Evolutionary conservation across 2,888 invertebrate genomes (phyloP).

Genomic region (Cylloceria caligata): DNA sequence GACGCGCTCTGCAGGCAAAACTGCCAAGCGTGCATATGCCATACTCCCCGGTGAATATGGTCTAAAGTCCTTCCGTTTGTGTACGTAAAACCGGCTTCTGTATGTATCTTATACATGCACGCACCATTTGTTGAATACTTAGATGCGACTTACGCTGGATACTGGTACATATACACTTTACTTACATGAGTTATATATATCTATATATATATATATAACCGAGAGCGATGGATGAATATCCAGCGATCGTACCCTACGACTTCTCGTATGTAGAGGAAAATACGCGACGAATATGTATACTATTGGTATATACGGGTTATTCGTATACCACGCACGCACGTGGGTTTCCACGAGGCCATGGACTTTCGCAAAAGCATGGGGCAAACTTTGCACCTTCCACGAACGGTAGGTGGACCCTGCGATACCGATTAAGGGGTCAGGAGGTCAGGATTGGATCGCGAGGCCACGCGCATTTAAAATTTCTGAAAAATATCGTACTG

Average conservation of each 20-base stretch:
- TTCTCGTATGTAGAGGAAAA: slow-evolving; percentile 9
- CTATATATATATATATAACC: not conserved
- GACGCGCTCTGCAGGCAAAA: slow-evolving; percentile 80
- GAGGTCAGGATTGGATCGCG: slow-evolving; percentile 60
- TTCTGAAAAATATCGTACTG: not conserved
- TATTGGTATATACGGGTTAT: slow-evolving; percentile 15
- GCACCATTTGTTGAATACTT: not conserved
- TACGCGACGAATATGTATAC: slow-evolving; percentile 4
- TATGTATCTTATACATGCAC: not conserved
- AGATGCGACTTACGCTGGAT: not conserved
- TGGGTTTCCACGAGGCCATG: slow-evolving; percentile 55
- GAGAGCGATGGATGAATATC: not conserved
- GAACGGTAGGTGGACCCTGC: slow-evolving; percentile 31
- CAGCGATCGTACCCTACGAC: not conserved
- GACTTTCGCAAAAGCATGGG: slow-evolving; percentile 43
- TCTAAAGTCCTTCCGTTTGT: slow-evolving; percentile 51
- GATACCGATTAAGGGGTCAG: slow-evolving; percentile 59
- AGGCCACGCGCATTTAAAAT: slow-evolving; percentile 34
- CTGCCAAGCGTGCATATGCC: slow-evolving; percentile 71
- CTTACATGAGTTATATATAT: too few species aligned
- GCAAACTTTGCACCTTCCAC: slow-evolving; percentile 41
- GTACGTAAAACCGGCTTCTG: slow-evolving; percentile 21
- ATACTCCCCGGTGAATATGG: slow-evolving; percentile 68
- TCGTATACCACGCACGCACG: slow-evolving; percentile 57
- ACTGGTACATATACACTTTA: too few species aligned